Percentiles rank a stretch among this genome's conserved stretches.
Evolutionary conservation across 2,113 vertebrate genomes (phyloP).

Genomic region (Brienomyrus brachyistius): DNA sequence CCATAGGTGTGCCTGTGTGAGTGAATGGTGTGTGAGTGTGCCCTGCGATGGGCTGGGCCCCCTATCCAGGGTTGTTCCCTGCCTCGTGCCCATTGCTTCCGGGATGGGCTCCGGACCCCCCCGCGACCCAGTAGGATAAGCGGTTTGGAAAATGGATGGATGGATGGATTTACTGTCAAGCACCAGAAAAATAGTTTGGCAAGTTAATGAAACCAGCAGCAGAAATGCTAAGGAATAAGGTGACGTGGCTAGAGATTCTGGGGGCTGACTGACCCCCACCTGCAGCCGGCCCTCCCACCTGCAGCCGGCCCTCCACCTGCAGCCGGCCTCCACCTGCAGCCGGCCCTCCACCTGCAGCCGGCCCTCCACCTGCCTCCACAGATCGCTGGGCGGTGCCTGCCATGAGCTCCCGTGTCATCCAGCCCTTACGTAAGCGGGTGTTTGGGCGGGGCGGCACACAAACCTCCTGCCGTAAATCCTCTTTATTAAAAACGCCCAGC

Average conservation of each 20-base stretch:
- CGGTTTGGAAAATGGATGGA: too few relatives aligned
- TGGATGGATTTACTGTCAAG: neutral
- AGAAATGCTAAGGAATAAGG: neutral
- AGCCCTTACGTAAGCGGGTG: neutral
- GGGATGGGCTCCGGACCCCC: too few relatives aligned
- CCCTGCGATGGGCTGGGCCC: too few relatives aligned
- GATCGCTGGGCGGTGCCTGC: neutral
- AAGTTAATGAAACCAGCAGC: neutral
- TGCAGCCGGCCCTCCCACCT: neutral
- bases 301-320: neutral
- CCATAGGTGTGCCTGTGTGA: too few relatives aligned
- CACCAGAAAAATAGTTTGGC: neutral
- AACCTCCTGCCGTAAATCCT: neutral
- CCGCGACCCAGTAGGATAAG: too few relatives aligned
- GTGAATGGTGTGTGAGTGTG: too few relatives aligned
- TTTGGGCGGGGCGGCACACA: neutral
- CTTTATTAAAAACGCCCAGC: slow-evolving; percentile 4
- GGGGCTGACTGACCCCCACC: neutral
- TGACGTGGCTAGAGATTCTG: neutral
- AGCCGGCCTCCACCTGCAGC: neutral
- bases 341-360: neutral
- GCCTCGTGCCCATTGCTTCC: too few relatives aligned
- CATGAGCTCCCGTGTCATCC: neutral
- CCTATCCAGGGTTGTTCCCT: too few relatives aligned
- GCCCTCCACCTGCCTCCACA: neutral